Base-by-base conservation (phyloP, 2,797 vertebrate genomes). In the Sebastes hubbsi region DNA sequence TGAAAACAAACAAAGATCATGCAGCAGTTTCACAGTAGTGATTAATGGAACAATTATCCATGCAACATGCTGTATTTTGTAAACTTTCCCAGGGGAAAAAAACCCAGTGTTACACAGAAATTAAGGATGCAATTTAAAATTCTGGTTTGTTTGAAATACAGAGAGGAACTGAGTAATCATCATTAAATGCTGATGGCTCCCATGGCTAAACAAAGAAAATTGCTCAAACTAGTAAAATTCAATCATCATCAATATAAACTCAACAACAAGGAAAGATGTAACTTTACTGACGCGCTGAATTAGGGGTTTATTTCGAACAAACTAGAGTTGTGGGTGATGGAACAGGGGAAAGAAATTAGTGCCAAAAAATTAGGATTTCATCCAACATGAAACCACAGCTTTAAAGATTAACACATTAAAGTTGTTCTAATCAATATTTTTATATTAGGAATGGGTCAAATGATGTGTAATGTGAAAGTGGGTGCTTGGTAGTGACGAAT, bases 161-260 rank as follows among this genome's bases (percentile, higher is more conserved):
- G 32, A 72, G 62, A 73, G 67, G 29, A 78, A 60, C 5, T 22
- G 22, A 65, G 42, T 49, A 70, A 81, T 78, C n/a, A 70, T 66
- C 69, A 73, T 55, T 42, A 64, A 27, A 79, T 13, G 56, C 34
- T 46, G 30, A 68, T 30, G 5, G 25, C 62, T 52, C n/a, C 12
- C 18, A 18, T 55, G 25, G 32, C 55, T 62, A 64, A 77, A 77
- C 78, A 68, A 60, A 81, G 29, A 42, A 54, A 54, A 65, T 30
- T 22, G 42, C 10, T 68, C 59, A 60, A 5, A 29, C 29, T 24
- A 24, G 49, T 10, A 46, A 30, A 34, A 65, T 7, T 27, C 42
- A 81, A 56, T 69, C 70, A 64, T 20, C 49, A 52, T 75, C 29
- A 67, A 38, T 1, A 29, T 13, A 75, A 64, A 36, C 22, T 49